Percentiles rank a stretch among this genome's conserved stretches.
Evolutionary conservation across 2,113 vertebrate species (phyloP).

Genomic region (Protomyctophum bolini): DNA sequence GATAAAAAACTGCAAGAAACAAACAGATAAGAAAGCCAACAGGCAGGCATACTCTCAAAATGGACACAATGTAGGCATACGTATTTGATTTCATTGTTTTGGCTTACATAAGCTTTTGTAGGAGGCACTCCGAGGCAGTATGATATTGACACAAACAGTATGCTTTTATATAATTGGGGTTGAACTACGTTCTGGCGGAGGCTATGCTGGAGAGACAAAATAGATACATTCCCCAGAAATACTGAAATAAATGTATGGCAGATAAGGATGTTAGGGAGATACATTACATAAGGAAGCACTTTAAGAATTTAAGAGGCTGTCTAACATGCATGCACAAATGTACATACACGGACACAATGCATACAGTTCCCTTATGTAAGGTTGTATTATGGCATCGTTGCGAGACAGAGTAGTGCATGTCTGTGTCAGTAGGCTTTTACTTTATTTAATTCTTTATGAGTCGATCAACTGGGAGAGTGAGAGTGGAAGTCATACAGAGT

Average conservation of each 20-base stretch:
- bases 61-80: conserved; percentile 15
- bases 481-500: conserved; percentile 42
- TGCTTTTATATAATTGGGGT: conserved; percentile 53
- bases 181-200: conserved; percentile 42
- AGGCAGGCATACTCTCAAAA: conserved; percentile 18
- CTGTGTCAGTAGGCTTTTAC: conserved; percentile 12
- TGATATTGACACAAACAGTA: conserved; percentile 34
- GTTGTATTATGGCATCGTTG: conserved; percentile 13
- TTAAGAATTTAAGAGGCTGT: conserved; percentile 53
- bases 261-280: conserved; percentile 49
- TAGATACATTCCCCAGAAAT: conserved; percentile 42
- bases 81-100: conserved; percentile 7
- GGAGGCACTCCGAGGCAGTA: conserved; percentile 15
- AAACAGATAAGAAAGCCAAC: conserved; percentile 14
- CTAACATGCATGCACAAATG: conserved; percentile 21
- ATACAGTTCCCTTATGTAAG: conserved; percentile 48
- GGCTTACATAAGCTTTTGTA: conserved; percentile 45
- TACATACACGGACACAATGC: conserved; percentile 8
- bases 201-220: conserved; percentile 39
- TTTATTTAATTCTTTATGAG: too few relatives aligned
- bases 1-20: neutral
- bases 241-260: conserved; percentile 48
- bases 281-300: conserved; percentile 47
- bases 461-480: conserved; percentile 26
- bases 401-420: conserved; percentile 18